Percentiles rank a stretch among this genome's conserved stretches.
Evolutionary conservation across 30 jellyfish, hydroid and myxozoan species (phyloP).

Genomic region (Cassiopea andromeda): DNA sequence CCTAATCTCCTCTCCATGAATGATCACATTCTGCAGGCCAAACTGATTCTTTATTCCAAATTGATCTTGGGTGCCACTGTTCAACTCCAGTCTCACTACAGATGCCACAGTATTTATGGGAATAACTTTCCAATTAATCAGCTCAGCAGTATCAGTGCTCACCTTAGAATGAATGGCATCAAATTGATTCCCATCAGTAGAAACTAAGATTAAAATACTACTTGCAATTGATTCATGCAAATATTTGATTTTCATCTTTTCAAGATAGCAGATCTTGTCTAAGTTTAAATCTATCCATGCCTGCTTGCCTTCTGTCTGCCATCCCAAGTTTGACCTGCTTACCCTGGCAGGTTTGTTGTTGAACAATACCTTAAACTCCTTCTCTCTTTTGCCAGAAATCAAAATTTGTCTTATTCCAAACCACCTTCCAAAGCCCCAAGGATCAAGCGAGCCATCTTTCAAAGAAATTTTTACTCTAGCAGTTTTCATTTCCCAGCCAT

Average conservation of each 20-base stretch:
- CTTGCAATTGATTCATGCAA: conserved; percentile 1
- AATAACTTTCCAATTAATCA: background rate
- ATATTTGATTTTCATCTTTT: background rate
- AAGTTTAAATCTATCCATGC: conserved; percentile 16
- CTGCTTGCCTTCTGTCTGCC: conserved; percentile 12
- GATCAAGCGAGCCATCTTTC: conserved; percentile 38
- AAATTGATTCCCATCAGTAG: background rate
- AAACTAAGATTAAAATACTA: background rate
- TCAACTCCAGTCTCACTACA: background rate
- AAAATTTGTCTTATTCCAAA: conserved; percentile 40
- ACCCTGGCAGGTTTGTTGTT: background rate
- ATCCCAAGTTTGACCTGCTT: conserved; percentile 26
- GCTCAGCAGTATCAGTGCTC: background rate
- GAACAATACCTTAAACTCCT: background rate
- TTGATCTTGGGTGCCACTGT: conserved; percentile 2
- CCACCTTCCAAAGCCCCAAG: conserved; percentile 48
- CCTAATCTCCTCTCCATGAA: background rate
- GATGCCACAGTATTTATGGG: background rate
- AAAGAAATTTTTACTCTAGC: conserved; percentile 5
- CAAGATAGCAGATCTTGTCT: conserved; percentile 3
- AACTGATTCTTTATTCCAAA: background rate
- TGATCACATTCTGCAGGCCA: conserved; percentile 10
- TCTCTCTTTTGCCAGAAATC: conserved; percentile 20
- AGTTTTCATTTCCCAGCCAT: conserved; percentile 46
- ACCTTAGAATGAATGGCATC: background rate